Evolutionary conservation across 2,797 vertebrate genomes (phyloP).

Genomic region (Bryconaethiops microstoma): DNA sequence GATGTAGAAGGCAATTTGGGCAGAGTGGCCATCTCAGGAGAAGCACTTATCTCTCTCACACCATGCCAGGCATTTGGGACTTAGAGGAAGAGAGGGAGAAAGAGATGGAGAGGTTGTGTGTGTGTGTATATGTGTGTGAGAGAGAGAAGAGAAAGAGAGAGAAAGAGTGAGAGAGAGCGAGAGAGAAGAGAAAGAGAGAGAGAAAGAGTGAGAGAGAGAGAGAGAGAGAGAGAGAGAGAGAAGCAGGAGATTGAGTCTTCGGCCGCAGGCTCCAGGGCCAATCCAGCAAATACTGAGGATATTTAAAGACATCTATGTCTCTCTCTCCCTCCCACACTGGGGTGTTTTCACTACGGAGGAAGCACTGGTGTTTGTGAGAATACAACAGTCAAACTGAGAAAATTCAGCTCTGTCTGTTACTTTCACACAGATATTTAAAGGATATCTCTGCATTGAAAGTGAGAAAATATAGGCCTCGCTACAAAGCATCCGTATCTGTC

Average conservation of each 20-base stretch:
- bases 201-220: no score
- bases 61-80: slow-evolving; percentile 71
- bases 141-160: slow-evolving; percentile 12
- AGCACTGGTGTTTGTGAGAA: slow-evolving; percentile 22
- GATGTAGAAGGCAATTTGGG: slow-evolving; percentile 75
- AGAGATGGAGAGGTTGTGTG: slow-evolving; percentile 12
- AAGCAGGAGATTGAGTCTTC: slow-evolving; percentile 49
- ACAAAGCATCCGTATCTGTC: not conserved
- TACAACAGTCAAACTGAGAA: not conserved
- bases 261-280: slow-evolving; percentile 66
- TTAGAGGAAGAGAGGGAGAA: slow-evolving; percentile 34
- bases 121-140: not conserved
- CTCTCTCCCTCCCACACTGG: slow-evolving; percentile 10
- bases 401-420: not conserved
- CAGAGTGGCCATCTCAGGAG: slow-evolving; percentile 78
- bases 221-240: slow-evolving; percentile 19
- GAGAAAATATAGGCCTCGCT: not conserved
- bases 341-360: slow-evolving; percentile 3
- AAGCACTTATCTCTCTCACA: slow-evolving; percentile 81
- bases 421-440: slow-evolving; percentile 8
- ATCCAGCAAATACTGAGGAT: slow-evolving; percentile 69
- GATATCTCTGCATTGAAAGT: not conserved
- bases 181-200: no score
- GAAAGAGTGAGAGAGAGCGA: no score
- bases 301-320: slow-evolving; percentile 70